A percentile compares a stretch with the other conserved stretches of the same genome.
These are phyloP conservation scores for Eospalax fontanierii DNA, from an alignment of 2,797 vertebrate species.

Conservation along the genomic window DNA sequence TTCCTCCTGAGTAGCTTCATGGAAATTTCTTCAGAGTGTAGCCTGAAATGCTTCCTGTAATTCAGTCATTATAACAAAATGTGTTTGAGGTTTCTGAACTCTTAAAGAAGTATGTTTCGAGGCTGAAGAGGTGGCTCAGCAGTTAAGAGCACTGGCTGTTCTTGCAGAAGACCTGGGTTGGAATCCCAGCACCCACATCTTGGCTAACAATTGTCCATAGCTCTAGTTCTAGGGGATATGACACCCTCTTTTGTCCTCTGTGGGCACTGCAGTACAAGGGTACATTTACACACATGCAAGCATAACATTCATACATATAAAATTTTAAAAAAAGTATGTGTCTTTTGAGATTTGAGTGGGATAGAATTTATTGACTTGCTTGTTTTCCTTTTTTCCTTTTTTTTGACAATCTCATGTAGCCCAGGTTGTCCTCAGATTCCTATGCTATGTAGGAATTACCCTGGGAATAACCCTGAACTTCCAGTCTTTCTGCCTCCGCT, in stretches of 20 bases:
- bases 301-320: no score
- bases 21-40: conserved; percentile 37
- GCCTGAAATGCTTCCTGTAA: not conserved
- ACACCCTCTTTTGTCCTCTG: no score
- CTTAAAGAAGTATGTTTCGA: not conserved
- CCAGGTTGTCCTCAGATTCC: not conserved
- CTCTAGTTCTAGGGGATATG: no score
- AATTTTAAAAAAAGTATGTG: not conserved
- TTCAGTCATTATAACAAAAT: conserved; percentile 44
- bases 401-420: not conserved
- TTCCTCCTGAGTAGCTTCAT: conserved; percentile 27
- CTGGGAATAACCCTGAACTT: not conserved
- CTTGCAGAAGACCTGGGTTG: no score
- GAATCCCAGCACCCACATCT: no score
- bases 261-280: no score
- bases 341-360: conserved; percentile 46
- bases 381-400: not conserved
- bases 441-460: not conserved
- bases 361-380: not conserved
- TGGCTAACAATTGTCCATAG: no score
- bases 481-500: not conserved
- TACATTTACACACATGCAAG: no score
- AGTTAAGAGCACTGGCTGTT: no score
- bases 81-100: conserved; percentile 40
- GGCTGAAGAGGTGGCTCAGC: no score